Evolutionary conservation across 1,140 invertebrate species (phyloP).

Genomic region (Temnothorax longispinosus): DNA sequence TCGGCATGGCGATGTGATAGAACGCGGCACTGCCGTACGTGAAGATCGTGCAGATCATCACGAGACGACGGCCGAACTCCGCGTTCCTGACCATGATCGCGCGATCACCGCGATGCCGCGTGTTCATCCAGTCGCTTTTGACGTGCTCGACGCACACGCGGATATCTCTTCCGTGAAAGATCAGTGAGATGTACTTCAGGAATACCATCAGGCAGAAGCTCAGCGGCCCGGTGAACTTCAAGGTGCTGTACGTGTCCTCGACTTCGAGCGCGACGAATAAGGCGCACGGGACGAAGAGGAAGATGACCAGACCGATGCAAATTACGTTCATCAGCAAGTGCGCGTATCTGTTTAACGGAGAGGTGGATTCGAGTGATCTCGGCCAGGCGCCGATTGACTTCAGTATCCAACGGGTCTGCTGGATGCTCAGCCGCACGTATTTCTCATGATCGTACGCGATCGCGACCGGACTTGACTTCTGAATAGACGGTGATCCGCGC

Average conservation of each 20-base stretch:
- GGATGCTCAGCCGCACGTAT: constrained; percentile 45
- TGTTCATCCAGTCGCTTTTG: constrained; percentile 75
- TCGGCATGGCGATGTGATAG: constrained; percentile 57
- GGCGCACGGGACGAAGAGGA: constrained; percentile 32
- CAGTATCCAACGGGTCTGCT: constrained; percentile 58
- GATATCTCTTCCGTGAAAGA: constrained; percentile 68
- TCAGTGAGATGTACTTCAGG: constrained; percentile 75
- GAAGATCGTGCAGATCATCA: constrained; percentile 32
- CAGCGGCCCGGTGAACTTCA: constrained; percentile 77
- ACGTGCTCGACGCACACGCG: constrained; percentile 70
- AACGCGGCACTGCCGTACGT: constrained; percentile 57
- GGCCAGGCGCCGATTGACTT: constrained; percentile 66
- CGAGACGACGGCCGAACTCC: constrained; percentile 38
- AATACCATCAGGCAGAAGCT: constrained; percentile 78
- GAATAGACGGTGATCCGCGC: background rate
- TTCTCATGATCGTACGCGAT: background rate
- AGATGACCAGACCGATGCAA: constrained; percentile 30
- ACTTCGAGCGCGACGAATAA: constrained; percentile 61
- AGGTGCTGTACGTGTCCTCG: constrained; percentile 64
- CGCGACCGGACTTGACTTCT: background rate
- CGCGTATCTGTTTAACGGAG: background rate
- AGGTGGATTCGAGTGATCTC: background rate
- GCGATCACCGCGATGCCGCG: constrained; percentile 15
- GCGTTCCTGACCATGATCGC: constrained; percentile 60
- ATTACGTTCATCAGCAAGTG: background rate